These are phyloP conservation scores for Parazoanthus atlanticus DNA, from an alignment of 92 coral and sea anemone genomes.

Conservation along the genomic window DNA sequence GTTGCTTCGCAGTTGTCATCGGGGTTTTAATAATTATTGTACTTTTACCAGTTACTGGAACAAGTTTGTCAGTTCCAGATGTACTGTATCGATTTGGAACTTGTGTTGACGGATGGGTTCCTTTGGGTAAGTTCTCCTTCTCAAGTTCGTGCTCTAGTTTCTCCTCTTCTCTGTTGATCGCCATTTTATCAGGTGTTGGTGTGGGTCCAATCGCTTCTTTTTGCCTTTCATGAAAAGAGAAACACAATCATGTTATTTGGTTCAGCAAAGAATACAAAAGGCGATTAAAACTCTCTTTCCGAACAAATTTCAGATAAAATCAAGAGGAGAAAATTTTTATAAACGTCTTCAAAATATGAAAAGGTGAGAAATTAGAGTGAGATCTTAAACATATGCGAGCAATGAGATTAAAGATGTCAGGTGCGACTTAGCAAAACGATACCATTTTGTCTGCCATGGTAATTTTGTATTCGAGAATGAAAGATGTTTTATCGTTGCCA, in stretches of 20 bases:
- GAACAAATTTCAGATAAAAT: background rate
- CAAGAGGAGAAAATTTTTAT: background rate
- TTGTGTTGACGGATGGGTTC: background rate
- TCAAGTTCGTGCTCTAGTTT: conserved; percentile 16
- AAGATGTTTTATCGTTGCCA: too few species aligned
- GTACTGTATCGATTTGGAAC: background rate
- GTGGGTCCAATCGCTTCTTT: background rate
- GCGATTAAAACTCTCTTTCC: too few species aligned
- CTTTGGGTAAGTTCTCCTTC: background rate
- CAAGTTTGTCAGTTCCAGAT: background rate
- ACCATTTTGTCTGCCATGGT: too few species aligned
- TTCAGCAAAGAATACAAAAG: background rate
- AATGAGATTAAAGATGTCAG: background rate
- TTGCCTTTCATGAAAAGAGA: background rate
- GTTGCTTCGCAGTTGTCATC: background rate
- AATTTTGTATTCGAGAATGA: too few species aligned
- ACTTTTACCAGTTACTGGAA: background rate
- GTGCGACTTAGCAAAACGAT: too few species aligned
- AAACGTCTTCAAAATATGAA: too few species aligned
- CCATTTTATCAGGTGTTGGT: background rate
- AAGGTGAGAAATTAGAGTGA: background rate
- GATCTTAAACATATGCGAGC: background rate
- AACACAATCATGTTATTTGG: background rate
- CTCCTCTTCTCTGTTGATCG: conserved; percentile 23
- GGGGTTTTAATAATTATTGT: background rate